A percentile compares a stretch with the other conserved stretches of the same genome.
These are phyloP conservation scores for Pituophis catenifer DNA, from an alignment of 2,113 vertebrate genomes.

Conservation along the genomic window DNA sequence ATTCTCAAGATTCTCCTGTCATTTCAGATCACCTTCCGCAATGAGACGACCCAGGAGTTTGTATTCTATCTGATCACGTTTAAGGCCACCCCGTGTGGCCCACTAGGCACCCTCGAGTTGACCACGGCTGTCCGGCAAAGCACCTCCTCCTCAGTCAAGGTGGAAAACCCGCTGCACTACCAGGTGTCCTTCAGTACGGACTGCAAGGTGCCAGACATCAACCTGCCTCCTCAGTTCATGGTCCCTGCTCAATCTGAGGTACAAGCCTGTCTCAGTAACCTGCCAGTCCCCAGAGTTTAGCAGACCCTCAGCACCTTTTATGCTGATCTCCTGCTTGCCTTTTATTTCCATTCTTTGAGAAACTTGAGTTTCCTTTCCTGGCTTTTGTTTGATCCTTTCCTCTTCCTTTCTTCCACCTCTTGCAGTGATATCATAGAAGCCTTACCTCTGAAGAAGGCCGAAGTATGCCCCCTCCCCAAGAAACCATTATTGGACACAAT, in stretches of 20 bases:
- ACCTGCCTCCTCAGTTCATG: slow-evolving; percentile 69
- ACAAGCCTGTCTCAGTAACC: background rate
- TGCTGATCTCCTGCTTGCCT: background rate
- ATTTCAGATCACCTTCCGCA: slow-evolving; percentile 82
- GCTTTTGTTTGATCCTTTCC: background rate
- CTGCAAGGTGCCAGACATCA: slow-evolving; percentile 76
- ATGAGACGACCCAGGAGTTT: slow-evolving; percentile 78
- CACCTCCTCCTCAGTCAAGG: slow-evolving; percentile 58
- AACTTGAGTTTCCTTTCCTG: background rate
- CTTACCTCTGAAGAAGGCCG: background rate
- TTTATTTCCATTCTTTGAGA: background rate
- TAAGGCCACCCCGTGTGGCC: slow-evolving; percentile 69
- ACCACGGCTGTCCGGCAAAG: slow-evolving; percentile 68
- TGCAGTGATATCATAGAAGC: background rate
- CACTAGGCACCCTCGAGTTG: slow-evolving; percentile 74
- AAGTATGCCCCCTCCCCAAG: background rate
- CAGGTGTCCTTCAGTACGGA: slow-evolving; percentile 69
- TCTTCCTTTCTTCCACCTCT: background rate
- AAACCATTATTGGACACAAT: background rate
- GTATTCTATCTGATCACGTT: slow-evolving; percentile 79
- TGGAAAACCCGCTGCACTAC: slow-evolving; percentile 81
- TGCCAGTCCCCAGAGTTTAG: background rate
- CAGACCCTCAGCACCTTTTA: background rate
- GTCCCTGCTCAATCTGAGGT: slow-evolving; percentile 81
- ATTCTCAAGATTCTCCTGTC: background rate